phyloP scores from a whole-genome alignment of 2,888 invertebrate genomes.

The Caradrina clavipalpis region DNA sequence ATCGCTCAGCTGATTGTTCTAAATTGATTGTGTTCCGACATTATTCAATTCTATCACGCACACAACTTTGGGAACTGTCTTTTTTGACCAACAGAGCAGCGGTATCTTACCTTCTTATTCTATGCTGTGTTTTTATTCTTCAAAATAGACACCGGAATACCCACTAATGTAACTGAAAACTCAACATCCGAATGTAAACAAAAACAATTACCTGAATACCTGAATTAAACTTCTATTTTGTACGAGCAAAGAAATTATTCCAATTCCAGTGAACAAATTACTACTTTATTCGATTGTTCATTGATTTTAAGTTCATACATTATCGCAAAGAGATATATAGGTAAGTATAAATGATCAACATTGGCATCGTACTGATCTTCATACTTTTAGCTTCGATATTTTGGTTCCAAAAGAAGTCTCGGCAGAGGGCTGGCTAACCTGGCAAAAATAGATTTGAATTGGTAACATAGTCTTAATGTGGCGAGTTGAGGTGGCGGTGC shows the following conservation, averaged over 20 bases:
- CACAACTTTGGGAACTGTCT: slow-evolving; percentile 49
- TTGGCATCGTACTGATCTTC: slow-evolving; percentile 13
- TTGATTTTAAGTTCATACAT: slow-evolving; percentile 49
- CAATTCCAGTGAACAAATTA: slow-evolving; percentile 35
- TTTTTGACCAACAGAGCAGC: slow-evolving; percentile 37
- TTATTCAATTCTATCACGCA: slow-evolving; percentile 63
- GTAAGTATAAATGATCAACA: slow-evolving; percentile 35
- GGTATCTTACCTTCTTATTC: slow-evolving; percentile 10
- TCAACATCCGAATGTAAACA: slow-evolving; percentile 8
- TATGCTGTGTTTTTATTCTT: slow-evolving; percentile 14
- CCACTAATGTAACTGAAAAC: slow-evolving; percentile 1
- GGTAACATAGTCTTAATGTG: slow-evolving; percentile 70
- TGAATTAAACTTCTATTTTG: slow-evolving; percentile 28
- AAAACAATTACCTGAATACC: slow-evolving; percentile 24
- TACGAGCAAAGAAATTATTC: slow-evolving; percentile 42
- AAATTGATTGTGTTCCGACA: slow-evolving; percentile 72
- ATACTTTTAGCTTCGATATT: slow-evolving; percentile 45
- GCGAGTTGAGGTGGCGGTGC: slow-evolving; percentile 73
- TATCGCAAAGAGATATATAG: slow-evolving; percentile 18
- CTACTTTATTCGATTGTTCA: slow-evolving; percentile 39
- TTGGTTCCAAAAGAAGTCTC: slow-evolving; percentile 43
- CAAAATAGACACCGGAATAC: neutral
- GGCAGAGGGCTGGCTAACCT: slow-evolving; percentile 50
- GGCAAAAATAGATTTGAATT: slow-evolving; percentile 77
- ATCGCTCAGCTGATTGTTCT: slow-evolving; percentile 73